Percentiles rank a stretch among this genome's conserved stretches.
Evolutionary conservation across 2,888 invertebrate species (phyloP).

Genomic region (Polymixis flavicincta): DNA sequence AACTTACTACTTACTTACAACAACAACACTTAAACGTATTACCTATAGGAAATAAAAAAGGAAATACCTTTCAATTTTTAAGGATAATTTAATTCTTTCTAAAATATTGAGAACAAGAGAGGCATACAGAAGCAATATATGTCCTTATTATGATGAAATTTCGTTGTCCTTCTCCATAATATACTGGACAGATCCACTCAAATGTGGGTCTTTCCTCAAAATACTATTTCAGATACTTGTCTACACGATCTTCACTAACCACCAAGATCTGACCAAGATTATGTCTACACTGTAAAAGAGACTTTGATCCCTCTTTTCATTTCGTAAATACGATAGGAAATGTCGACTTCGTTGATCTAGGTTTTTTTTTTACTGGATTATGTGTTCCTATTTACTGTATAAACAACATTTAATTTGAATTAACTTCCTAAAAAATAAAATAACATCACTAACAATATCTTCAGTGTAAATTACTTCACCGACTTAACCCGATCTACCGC

Average conservation of each 20-base stretch:
- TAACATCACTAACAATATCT: not conserved
- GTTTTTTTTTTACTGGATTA: too few relatives aligned
- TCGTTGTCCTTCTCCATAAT: not conserved
- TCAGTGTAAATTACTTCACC: not conserved
- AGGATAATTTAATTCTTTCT: not conserved
- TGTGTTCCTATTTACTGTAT: too few relatives aligned
- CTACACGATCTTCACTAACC: too few relatives aligned
- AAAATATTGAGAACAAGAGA: not conserved
- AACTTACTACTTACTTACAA: not conserved
- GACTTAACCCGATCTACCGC: constrained; percentile 4
- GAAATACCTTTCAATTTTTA: not conserved
- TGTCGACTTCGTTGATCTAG: too few relatives aligned
- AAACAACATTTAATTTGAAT: too few relatives aligned
- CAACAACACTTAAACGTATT: not conserved
- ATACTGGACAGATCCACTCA: not conserved
- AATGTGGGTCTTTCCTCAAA: not conserved
- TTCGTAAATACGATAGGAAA: too few relatives aligned
- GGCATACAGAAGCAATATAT: not conserved
- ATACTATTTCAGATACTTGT: too few relatives aligned
- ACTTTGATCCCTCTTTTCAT: too few relatives aligned
- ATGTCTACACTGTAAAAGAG: too few relatives aligned
- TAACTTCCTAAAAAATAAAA: not conserved
- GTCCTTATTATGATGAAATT: too few relatives aligned
- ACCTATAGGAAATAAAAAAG: not conserved
- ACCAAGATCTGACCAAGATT: too few relatives aligned